A percentile compares a stretch with the other conserved stretches of the same genome.
phyloP scores from a whole-genome alignment of 2,113 vertebrate genomes.

The Macaca nemestrina region DNA sequence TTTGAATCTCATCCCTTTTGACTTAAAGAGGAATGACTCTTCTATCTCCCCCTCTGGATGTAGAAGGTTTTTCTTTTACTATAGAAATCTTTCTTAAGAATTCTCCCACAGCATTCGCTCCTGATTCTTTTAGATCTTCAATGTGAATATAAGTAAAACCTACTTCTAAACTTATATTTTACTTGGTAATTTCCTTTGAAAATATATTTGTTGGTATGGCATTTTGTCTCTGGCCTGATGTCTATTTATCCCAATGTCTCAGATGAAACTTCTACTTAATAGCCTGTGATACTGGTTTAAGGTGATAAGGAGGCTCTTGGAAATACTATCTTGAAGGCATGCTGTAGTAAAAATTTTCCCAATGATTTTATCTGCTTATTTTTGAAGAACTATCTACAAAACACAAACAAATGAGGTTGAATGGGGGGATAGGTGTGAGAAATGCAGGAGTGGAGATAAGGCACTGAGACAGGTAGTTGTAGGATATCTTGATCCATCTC shows the following conservation, averaged over 20 bases:
- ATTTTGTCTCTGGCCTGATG: neutral
- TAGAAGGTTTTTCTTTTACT: neutral
- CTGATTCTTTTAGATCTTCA: neutral
- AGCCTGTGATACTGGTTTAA: neutral
- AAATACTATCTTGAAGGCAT: neutral
- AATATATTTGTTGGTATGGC: neutral
- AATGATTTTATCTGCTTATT: neutral
- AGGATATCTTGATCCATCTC: neutral
- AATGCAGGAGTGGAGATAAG: fast-evolving
- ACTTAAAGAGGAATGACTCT: neutral
- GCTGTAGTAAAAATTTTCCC: neutral
- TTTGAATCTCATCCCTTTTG: neutral
- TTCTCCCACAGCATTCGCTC: neutral
- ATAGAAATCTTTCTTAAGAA: neutral
- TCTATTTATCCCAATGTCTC: neutral
- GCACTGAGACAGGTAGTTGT: too few relatives aligned
- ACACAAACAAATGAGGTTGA: neutral
- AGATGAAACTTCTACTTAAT: neutral
- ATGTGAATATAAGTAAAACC: neutral
- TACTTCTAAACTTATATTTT: neutral
- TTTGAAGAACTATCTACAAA: neutral
- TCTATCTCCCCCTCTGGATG: neutral
- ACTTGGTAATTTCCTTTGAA: neutral
- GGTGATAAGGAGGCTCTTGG: neutral
- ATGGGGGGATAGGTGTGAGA: neutral